Conservation (phyloP, 2,113 vertebrate genomes). For the Petaurus breviceps region DNA sequence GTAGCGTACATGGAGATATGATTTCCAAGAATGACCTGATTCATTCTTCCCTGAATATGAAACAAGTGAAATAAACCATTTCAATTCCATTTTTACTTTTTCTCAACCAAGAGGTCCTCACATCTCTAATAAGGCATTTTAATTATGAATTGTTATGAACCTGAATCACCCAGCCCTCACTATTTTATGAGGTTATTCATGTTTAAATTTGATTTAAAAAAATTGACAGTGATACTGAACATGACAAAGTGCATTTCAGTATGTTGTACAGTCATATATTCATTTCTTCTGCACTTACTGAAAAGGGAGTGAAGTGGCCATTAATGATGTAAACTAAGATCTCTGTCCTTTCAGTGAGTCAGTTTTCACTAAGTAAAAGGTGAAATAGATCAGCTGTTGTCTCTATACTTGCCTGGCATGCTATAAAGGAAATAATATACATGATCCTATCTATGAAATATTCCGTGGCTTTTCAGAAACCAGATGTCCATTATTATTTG, state of each 20-base stretch:
- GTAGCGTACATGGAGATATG: neutral
- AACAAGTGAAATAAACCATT: neutral
- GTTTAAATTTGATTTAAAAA: neutral
- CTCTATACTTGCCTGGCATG: neutral
- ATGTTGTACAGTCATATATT: neutral
- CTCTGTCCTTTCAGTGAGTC: neutral
- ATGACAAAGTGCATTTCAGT: neutral
- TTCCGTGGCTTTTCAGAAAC: neutral
- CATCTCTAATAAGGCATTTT: neutral
- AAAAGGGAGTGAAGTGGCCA: neutral
- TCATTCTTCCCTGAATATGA: neutral
- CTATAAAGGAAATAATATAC: neutral
- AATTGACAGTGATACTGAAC: neutral
- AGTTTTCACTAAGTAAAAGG: conserved; percentile 19
- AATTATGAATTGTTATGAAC: neutral
- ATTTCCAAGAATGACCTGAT: neutral
- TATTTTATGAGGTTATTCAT: neutral
- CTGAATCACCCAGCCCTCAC: neutral
- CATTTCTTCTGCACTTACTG: neutral
- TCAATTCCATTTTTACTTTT: neutral
- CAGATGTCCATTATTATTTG: neutral
- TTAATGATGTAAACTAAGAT: neutral
- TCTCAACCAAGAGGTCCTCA: neutral
- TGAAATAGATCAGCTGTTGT: neutral
- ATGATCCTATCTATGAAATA: conserved; percentile 9